Conservation (phyloP, 2,113 vertebrate species). For the Lamprologus ornatipinnis region DNA sequence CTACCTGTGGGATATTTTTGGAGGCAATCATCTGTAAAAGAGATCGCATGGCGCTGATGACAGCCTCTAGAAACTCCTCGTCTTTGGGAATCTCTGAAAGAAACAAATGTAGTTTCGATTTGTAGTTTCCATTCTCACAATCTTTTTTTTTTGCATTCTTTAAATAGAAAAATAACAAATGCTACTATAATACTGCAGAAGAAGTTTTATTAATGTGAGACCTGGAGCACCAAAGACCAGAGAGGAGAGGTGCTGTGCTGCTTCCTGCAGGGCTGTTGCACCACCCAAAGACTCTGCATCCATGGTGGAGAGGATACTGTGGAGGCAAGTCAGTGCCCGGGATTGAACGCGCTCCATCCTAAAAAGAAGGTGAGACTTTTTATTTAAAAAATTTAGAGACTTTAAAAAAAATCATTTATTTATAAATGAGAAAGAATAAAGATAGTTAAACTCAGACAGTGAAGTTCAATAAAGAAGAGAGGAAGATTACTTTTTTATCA, state of each 20-base stretch:
- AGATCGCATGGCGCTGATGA: conserved; percentile 88
- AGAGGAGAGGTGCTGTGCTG: conserved; percentile 84
- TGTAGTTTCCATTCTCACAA: background rate
- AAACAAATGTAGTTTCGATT: background rate
- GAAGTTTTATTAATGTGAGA: conserved; percentile 33
- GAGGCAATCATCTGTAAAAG: conserved; percentile 90
- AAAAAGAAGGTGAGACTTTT: background rate
- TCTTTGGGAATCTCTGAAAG: conserved; percentile 79
- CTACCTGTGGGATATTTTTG: conserved; percentile 88
- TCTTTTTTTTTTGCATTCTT: background rate
- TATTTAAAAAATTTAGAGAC: background rate
- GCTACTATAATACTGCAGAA: background rate
- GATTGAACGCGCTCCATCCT: conserved; percentile 87
- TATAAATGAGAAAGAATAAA: background rate
- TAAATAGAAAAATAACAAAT: background rate
- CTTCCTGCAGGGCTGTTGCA: conserved; percentile 76
- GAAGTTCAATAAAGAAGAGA: background rate
- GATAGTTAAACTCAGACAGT: background rate
- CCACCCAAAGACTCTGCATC: conserved; percentile 87
- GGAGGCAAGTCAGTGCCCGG: conserved; percentile 87
- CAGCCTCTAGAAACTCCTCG: conserved; percentile 89
- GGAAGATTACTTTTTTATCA: conserved; percentile 82
- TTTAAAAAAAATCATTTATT: background rate
- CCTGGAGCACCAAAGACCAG: conserved; percentile 82
- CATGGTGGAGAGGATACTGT: conserved; percentile 86